Evolutionary conservation across 2,888 invertebrate genomes (phyloP), one percentile per base, ranked within the genome.

Genomic region (Choreutis nemorana): DNA sequence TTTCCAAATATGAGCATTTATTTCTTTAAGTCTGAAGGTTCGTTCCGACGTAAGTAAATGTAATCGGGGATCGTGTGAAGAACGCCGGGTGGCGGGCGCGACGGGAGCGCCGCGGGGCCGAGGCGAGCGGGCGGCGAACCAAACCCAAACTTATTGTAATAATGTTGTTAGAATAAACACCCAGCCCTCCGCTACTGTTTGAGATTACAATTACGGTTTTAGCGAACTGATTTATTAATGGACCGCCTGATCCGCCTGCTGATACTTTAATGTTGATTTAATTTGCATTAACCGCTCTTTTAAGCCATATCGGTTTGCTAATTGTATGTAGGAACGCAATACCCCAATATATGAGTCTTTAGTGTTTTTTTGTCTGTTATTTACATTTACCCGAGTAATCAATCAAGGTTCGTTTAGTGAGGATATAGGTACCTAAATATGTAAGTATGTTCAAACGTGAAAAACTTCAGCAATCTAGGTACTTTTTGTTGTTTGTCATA

Each of bases 171-270:
- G 66, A 73, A 63, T 68, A 78, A 78, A 77, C 78, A 77, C 58
- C 51, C 58, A 51, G 48, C 62, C 49, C 71, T 66, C 68, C 62
- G 59, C 55, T 57, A 65, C 67, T 77, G 75, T 75, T 77, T 77
- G 77, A 75, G 75, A 75, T 77, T 75, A 75, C 77, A 77, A 77
- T 78, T 78, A 78, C 77, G 75, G 78, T 68, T 77, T 77, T 75
- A 75, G 77, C 75, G 68, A 71, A 75, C 73, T 78, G 77, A 77
- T 77, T 78, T 77, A 77, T 77, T 78, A 77, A 78, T 77, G 75
- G 75, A 66, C 64, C 68, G 73, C 62, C 67, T 75, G 73, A 77
- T 75, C 73, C 73, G 67, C 60, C 71, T 58, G n/a, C 59, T 75
- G 75, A 72, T 75, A 73, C 78, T 71, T 73, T 71, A 71, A 73